phyloP scores from a whole-genome alignment of 2,888 invertebrate species.

The Tetanocera ferruginea region DNA sequence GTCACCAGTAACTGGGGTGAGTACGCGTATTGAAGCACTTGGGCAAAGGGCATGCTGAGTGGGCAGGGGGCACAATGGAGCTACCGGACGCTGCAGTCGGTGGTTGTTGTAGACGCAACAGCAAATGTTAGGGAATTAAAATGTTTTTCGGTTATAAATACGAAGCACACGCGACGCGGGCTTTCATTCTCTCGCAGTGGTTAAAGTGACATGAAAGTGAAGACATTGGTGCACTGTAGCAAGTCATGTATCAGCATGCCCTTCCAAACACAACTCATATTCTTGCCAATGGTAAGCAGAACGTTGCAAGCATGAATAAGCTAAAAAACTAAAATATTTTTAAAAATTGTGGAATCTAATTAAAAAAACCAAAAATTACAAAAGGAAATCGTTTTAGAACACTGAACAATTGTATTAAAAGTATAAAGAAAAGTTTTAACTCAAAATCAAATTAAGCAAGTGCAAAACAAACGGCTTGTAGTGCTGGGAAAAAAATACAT shows the following conservation, averaged over 20 bases:
- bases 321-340: constrained; percentile 39
- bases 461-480: not conserved
- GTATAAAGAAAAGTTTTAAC: not conserved
- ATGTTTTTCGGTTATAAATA: constrained; percentile 62
- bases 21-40: not conserved
- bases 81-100: no score
- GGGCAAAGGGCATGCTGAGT: no score
- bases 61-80: no score
- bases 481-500: constrained; percentile 40
- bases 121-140: constrained; percentile 8
- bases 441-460: not conserved
- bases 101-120: not conserved
- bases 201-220: constrained; percentile 71
- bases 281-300: constrained; percentile 68
- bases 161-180: constrained; percentile 57
- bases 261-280: constrained; percentile 70
- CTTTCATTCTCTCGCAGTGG: constrained; percentile 70
- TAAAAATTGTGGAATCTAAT: constrained; percentile 12
- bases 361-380: not conserved
- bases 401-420: not conserved
- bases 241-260: constrained; percentile 71
- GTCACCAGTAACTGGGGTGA: constrained; percentile 14
- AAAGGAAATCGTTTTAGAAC: not conserved
- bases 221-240: constrained; percentile 68
- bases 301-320: constrained; percentile 34